These are phyloP conservation scores for Melanocharis versteri DNA, from an alignment of 2,113 vertebrate genomes.

Conservation along the genomic window DNA sequence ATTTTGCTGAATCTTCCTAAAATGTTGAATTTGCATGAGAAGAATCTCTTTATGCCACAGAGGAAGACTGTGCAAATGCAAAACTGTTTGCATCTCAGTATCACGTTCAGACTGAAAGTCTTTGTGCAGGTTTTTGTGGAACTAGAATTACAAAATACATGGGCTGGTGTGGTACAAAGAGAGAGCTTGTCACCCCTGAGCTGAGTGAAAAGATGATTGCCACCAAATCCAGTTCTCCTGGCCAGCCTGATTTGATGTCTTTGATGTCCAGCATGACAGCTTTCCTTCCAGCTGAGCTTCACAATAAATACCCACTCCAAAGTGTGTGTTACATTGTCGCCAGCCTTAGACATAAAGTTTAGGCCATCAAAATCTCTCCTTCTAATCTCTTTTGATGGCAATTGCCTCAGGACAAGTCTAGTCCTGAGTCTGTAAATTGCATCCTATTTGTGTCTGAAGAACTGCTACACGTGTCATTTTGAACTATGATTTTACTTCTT, in stretches of 20 bases:
- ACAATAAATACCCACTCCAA: neutral
- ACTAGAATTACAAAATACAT: neutral
- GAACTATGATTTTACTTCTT: neutral
- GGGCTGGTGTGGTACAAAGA: neutral
- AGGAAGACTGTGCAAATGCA: neutral
- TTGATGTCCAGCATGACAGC: neutral
- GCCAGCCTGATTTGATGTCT: neutral
- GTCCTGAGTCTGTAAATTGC: neutral
- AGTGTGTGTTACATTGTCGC: neutral
- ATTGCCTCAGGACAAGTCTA: neutral
- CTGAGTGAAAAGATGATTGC: neutral
- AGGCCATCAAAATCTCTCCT: neutral
- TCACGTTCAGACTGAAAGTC: neutral
- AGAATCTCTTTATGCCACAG: neutral
- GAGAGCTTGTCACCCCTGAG: neutral
- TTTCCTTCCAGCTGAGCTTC: neutral
- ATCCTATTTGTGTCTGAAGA: neutral
- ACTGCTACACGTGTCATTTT: neutral
- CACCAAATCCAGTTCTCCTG: neutral
- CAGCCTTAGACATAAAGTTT: neutral
- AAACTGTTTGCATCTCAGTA: neutral
- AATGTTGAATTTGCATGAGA: neutral
- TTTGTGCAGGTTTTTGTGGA: neutral
- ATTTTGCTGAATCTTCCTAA: neutral
- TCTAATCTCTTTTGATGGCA: neutral